Percentiles rank a stretch among this genome's conserved stretches.
Evolutionary conservation across 2,113 vertebrate species (phyloP).

Genomic region (Narcine bancroftii): DNA sequence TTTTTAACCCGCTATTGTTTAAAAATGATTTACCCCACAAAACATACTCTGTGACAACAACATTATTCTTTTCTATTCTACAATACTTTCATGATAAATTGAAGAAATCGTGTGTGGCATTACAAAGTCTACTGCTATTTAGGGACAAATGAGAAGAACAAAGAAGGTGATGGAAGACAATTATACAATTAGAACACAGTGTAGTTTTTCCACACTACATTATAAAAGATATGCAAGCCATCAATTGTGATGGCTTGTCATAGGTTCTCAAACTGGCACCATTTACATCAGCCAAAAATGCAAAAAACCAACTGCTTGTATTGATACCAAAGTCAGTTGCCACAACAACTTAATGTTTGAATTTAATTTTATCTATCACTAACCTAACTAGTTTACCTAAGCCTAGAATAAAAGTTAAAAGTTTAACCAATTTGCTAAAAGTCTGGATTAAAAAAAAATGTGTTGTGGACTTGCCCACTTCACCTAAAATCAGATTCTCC

Average conservation of each 20-base stretch:
- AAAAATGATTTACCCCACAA: not conserved
- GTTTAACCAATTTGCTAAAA: too few relatives aligned
- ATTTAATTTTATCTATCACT: not conserved
- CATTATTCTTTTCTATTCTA: not conserved
- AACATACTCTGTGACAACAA: not conserved
- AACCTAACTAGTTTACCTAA: not conserved
- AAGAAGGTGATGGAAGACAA: too few relatives aligned
- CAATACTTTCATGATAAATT: not conserved
- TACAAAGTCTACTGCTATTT: not conserved
- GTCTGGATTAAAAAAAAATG: not conserved
- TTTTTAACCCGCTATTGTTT: not conserved
- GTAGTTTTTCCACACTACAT: too few relatives aligned
- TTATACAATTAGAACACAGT: too few relatives aligned
- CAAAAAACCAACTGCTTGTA: not conserved
- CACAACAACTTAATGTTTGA: not conserved
- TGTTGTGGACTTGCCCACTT: not conserved
- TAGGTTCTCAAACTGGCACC: not conserved
- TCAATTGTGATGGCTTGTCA: too few relatives aligned
- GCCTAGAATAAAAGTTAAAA: not conserved
- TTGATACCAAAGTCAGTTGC: not conserved
- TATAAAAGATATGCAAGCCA: too few relatives aligned
- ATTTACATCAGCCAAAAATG: not conserved
- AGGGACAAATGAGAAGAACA: not conserved
- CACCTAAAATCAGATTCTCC: not conserved
- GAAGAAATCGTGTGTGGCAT: not conserved